Evolutionary conservation across 2,113 vertebrate genomes (phyloP), one percentile per base, ranked within the genome.

Genomic region (Hucho hucho): DNA sequence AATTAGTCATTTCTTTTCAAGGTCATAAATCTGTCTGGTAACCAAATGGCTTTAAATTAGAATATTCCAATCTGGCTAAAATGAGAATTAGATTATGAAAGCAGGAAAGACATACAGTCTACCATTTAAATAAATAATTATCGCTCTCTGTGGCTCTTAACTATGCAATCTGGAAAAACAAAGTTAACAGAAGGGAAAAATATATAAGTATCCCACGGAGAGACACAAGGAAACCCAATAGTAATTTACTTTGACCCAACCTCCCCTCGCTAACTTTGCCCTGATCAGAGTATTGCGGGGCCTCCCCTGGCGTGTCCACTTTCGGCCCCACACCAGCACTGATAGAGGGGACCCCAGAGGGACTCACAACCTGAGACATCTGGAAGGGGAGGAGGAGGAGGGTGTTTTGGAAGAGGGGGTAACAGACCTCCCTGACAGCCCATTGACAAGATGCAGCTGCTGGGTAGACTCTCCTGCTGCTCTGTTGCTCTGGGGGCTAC

Each of bases 371-470:
- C 75, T 74, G 66, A 81, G 80, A 84, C 84, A 87, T 86, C 82
- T 86, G 84, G 81, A 82, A 32, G 64, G 71, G 75, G 79, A 75
- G 74, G 74, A 74, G 37, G 71, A 7, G 43, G 69, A 68, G 73
- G 61, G 22, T 11, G 61, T 18, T 22, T n/a, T 1, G 11, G 22
- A 24, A 26, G 63, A 16, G 20, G 13, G 37, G 9, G 43, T 81
- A 80, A 72, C 82, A 53, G 80, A 71, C 74, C 73, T 83, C 75
- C 71, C 64, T 87, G 90, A 89, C 90, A 89, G 84, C 81, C 73
- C 80, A 79, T 65, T 88, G 90, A 91, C 89, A 86, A 73, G 80
- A 53, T 83, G 80, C 82, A 89, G 87, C 86, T 90, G 88, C 79
- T 63, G 77, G 79, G 20, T 73, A 76, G 70, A 79, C 72, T 22